Evolutionary conservation across 2,888 invertebrate species (phyloP).

Genomic region (Poecilus cupreus): DNA sequence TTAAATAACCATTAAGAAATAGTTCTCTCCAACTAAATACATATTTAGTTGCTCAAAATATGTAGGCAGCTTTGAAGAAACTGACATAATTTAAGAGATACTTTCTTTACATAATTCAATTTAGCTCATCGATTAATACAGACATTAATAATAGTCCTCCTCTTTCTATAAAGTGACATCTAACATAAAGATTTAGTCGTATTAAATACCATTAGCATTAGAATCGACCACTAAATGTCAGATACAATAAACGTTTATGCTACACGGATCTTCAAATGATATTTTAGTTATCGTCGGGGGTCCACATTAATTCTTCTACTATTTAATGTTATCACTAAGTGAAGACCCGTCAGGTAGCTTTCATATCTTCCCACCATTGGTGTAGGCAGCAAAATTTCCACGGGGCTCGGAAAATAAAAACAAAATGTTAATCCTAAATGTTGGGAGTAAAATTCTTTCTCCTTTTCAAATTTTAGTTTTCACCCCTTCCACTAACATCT

Average conservation of each 20-base stretch:
- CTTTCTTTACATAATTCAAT: not conserved
- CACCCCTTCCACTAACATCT: too few relatives aligned
- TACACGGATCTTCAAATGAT: constrained; percentile 38
- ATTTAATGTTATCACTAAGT: constrained; percentile 21
- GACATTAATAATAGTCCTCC: constrained; percentile 3
- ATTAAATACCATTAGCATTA: constrained; percentile 28
- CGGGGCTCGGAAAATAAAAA: not conserved
- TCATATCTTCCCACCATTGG: not conserved
- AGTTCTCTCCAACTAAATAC: not conserved
- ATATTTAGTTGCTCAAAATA: not conserved
- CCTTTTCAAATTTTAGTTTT: too few relatives aligned
- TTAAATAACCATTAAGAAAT: not conserved
- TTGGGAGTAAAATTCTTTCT: too few relatives aligned
- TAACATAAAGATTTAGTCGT: constrained; percentile 23
- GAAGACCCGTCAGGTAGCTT: constrained; percentile 12
- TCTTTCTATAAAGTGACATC: constrained; percentile 15
- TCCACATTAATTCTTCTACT: not conserved
- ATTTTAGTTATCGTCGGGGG: constrained; percentile 12
- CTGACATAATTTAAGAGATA: not conserved
- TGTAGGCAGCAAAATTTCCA: not conserved
- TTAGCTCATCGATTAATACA: not conserved
- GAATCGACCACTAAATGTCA: constrained; percentile 4
- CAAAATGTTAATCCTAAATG: too few relatives aligned
- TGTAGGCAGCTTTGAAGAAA: not conserved
- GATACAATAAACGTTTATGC: constrained; percentile 3